Percentiles rank a stretch among this genome's conserved stretches.
Conservation (phyloP, 2,113 vertebrate genomes). For the Casuarius casuarius region DNA sequence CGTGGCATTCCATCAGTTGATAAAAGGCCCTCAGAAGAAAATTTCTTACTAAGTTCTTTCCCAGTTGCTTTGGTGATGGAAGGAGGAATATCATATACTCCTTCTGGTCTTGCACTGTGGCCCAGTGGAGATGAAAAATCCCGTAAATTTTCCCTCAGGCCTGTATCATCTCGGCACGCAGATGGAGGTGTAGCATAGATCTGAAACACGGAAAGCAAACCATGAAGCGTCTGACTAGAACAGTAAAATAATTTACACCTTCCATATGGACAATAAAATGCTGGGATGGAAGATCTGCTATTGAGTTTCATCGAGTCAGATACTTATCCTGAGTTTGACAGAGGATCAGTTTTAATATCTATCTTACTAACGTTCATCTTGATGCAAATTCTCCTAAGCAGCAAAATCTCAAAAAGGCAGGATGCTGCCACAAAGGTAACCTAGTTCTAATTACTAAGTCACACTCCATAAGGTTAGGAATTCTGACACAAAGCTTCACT, state of each 20-base stretch:
- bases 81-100: conserved; percentile 92
- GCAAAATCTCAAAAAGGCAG: neutral
- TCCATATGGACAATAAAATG: neutral
- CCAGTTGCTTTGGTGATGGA: conserved; percentile 75
- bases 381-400: neutral
- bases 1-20: conserved; percentile 42
- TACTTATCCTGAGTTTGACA: neutral
- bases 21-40: conserved; percentile 75
- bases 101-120: conserved; percentile 77
- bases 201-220: conserved; percentile 72
- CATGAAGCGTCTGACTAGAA: neutral
- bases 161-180: conserved; percentile 73
- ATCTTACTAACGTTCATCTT: neutral
- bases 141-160: conserved; percentile 82
- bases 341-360: neutral
- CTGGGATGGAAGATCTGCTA: neutral
- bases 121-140: conserved; percentile 85
- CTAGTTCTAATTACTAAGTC: neutral
- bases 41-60: conserved; percentile 73
- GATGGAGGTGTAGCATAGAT: conserved; percentile 82
- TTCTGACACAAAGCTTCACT: neutral
- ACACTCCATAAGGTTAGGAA: neutral
- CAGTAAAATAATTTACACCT: neutral
- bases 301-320: neutral
- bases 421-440: neutral